phyloP scores from a whole-genome alignment of 2,113 vertebrate genomes.

The Shinisaurus crocodilurus region DNA sequence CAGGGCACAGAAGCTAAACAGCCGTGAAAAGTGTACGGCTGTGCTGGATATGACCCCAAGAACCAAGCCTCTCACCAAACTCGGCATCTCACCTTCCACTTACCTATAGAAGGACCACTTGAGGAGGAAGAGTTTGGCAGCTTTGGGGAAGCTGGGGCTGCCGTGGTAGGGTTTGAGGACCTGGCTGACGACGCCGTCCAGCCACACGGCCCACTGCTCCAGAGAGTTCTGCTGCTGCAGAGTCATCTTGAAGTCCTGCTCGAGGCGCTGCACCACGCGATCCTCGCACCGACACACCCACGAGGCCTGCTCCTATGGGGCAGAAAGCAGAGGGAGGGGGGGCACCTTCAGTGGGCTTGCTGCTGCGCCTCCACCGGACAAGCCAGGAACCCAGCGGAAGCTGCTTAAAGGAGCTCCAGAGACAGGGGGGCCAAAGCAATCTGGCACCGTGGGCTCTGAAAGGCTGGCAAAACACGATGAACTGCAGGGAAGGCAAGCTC shows the following conservation, averaged over 20 bases:
- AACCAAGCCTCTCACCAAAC: neutral
- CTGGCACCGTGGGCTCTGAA: neutral
- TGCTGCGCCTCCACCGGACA: too few species aligned
- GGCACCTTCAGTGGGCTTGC: too few species aligned
- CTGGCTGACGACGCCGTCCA: slow-evolving; percentile 87
- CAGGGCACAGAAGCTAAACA: neutral
- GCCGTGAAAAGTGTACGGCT: neutral
- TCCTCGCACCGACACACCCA: slow-evolving; percentile 95
- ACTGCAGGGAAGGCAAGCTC: neutral
- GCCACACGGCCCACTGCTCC: slow-evolving; percentile 92
- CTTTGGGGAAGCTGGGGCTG: slow-evolving; percentile 85
- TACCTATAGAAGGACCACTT: slow-evolving; percentile 97
- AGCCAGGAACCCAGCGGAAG: neutral
- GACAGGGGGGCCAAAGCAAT: neutral
- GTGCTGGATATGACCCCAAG: too few species aligned
- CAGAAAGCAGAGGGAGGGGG: neutral
- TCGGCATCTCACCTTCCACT: neutral
- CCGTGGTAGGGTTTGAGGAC: slow-evolving; percentile 90
- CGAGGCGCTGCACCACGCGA: slow-evolving; percentile 84
- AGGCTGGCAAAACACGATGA: neutral
- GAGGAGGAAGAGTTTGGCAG: slow-evolving; percentile 91
- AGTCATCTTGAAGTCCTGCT: slow-evolving; percentile 92
- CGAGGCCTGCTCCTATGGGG: slow-evolving; percentile 88
- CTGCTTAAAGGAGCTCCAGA: neutral
- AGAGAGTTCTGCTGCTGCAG: slow-evolving; percentile 94